Conservation (phyloP, 1,140 invertebrate species). For the Leucophenga varia region DNA sequence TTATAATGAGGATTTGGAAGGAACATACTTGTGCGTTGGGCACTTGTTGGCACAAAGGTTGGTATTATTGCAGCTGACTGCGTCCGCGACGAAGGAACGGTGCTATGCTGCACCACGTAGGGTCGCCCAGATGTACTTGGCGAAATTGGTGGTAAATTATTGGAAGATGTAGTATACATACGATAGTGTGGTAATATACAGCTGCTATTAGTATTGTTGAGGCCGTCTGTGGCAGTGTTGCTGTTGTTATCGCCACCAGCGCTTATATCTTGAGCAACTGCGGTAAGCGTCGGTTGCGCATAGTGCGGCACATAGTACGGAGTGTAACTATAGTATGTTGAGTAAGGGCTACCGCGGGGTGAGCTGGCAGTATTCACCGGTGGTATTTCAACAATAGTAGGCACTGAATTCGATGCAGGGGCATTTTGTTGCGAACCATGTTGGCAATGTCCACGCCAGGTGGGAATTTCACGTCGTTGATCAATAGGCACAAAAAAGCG, state of each 20-base stretch:
- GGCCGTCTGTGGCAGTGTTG: background rate
- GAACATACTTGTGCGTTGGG: slow-evolving; percentile 5
- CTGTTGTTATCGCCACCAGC: background rate
- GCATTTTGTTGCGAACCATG: no score
- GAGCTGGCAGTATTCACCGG: no score
- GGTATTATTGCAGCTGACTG: slow-evolving; percentile 12
- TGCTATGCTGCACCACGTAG: slow-evolving; percentile 2
- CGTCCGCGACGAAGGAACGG: no score
- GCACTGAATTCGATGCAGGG: no score
- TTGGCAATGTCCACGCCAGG: no score
- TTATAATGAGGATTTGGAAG: slow-evolving; percentile 28
- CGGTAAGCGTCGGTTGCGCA: slow-evolving; percentile 20
- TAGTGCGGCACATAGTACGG: slow-evolving; percentile 39
- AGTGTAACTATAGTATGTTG: slow-evolving; percentile 27
- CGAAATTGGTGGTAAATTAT: background rate
- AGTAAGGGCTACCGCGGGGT: slow-evolving; percentile 21
- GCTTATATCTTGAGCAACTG: slow-evolving; percentile 19
- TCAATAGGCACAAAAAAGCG: no score
- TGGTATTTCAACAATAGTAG: no score
- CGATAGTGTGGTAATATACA: no score
- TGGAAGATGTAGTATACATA: background rate
- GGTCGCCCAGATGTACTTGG: no score
- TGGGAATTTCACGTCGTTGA: no score
- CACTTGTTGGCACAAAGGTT: slow-evolving; percentile 1
- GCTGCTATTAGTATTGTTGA: no score